Evolutionary conservation across 1,140 invertebrate species (phyloP), one percentile per base, ranked within the genome.

Genomic region (Probaryconus sp.): DNA sequence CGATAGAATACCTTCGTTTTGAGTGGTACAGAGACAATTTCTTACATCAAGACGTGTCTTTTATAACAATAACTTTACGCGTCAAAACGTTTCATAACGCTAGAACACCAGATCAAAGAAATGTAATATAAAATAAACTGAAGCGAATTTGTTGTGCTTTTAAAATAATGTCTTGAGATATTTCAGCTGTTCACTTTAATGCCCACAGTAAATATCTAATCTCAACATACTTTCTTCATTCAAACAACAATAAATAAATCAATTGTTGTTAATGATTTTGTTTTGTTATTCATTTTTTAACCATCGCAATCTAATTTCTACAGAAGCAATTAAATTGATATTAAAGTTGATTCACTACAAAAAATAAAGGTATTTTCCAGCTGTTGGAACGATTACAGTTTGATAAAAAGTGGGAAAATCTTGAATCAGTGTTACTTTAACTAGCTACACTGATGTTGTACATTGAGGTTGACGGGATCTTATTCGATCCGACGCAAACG

Each of bases 1-100:
- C 48, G 26, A 45, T 43, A 65, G 38, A 64, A 70, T 63, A 56
- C 20, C 58, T 68, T 50, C 51, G 43, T 14, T 47, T 13, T 14
- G 43, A 67, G 20, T 20, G 33, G 17, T 53, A 35, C 26, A 37
- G 9, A 26, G 33, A 47, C 43, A 48, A 47, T 56, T 56, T 56
- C 13, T 18, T 24, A 30, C 31, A 17, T 40, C 26, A 31, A 42
- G 31, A 30, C 30, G 42, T 35, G 33, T 33, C 45, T 48, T 48
- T 67, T 28, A 50, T 48, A 48, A 38, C 40, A 37, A 56, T 56
- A 18, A 30, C 35, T 37, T 30, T 43, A 26, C 28, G 24, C 33
- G 58, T 42, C 45, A 40, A 26, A 11, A 30, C 37, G 10, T 42
- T 55, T 55, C 38, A 51, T 38, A 24, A 51, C 14, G 33, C 11